These are phyloP conservation scores for Amphimallon solstitiale DNA, from an alignment of 2,888 invertebrate genomes.

Conservation along the genomic window DNA sequence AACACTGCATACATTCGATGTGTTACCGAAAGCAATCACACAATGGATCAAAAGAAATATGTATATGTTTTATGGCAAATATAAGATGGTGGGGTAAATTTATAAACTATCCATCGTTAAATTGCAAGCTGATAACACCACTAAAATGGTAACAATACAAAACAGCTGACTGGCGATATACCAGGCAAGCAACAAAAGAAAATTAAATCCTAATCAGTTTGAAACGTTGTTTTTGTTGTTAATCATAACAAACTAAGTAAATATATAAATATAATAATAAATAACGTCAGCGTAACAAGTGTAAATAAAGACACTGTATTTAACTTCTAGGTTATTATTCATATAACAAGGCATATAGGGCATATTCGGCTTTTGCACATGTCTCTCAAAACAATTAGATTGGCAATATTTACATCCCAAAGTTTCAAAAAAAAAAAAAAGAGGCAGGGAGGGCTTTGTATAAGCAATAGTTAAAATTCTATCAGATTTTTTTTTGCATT, in stretches of 20 bases:
- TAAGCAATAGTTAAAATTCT: too few species aligned
- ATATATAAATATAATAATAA: not conserved
- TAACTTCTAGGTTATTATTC: too few species aligned
- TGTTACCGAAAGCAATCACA: constrained; percentile 42
- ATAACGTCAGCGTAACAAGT: too few species aligned
- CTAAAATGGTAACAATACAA: constrained; percentile 58
- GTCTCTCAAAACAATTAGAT: too few species aligned
- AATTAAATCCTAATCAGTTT: constrained; percentile 55
- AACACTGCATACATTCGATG: constrained; percentile 58
- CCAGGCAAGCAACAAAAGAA: constrained; percentile 59
- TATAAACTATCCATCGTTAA: constrained; percentile 7
- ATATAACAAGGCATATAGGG: too few species aligned
- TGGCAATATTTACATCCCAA: too few species aligned
- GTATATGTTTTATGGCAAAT: constrained; percentile 14
- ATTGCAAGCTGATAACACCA: constrained; percentile 28
- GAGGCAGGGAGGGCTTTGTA: too few species aligned
- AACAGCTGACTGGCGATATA: constrained; percentile 59
- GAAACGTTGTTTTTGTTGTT: constrained; percentile 47
- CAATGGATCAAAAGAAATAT: constrained; percentile 14
- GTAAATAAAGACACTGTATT: too few species aligned
- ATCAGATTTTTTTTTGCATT: too few species aligned
- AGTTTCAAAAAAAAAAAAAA: too few species aligned
- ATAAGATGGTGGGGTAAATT: not conserved
- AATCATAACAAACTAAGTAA: constrained; percentile 40
- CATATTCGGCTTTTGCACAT: too few species aligned